These are phyloP conservation scores for Nephila pilipes DNA, from an alignment of 1,140 invertebrate species.

Conservation along the genomic window DNA sequence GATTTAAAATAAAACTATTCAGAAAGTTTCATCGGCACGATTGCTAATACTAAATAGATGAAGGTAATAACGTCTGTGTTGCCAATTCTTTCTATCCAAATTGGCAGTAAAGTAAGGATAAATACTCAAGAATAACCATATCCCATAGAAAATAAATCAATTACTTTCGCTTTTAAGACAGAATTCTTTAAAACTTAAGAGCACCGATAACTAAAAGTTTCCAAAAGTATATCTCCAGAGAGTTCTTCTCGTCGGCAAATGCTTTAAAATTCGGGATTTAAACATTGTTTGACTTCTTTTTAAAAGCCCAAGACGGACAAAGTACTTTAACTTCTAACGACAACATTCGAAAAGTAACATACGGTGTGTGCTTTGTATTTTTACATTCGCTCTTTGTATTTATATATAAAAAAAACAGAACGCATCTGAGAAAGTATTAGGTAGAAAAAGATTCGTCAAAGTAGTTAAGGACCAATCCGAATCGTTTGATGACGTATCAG, in stretches of 20 bases:
- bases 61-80: too few species aligned
- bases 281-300: constrained; percentile 50
- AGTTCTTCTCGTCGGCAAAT: not conserved
- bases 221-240: not conserved
- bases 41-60: too few species aligned
- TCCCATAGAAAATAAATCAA: not conserved
- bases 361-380: not conserved
- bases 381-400: constrained; percentile 4
- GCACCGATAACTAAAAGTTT: not conserved
- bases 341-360: constrained; percentile 30
- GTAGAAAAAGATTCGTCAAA: not conserved
- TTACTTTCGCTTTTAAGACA: not conserved
- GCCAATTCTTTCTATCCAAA: too few species aligned
- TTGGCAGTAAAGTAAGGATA: too few species aligned
- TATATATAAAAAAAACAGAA: not conserved
- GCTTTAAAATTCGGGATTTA: constrained; percentile 43
- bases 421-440: not conserved
- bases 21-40: too few species aligned
- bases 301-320: not conserved
- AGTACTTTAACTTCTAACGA: constrained; percentile 57
- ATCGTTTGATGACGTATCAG: constrained; percentile 27
- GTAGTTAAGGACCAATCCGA: not conserved
- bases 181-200: not conserved
- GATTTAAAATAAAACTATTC: too few species aligned
- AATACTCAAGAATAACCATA: not conserved